Base-by-base conservation (phyloP, 2,113 vertebrate species). In the Peromyscus maniculatus region DNA sequence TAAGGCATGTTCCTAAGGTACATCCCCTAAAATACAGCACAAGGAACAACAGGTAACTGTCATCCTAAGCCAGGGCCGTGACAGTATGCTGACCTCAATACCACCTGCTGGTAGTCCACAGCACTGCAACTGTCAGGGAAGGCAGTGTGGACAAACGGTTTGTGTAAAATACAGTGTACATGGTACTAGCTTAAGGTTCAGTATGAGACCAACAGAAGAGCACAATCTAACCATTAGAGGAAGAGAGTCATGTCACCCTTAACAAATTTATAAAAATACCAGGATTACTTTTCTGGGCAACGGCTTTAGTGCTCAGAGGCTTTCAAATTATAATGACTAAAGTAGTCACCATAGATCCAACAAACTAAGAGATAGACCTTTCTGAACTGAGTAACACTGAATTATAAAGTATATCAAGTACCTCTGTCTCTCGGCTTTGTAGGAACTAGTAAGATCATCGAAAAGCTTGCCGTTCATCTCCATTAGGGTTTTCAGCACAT, bases 401-500 rank as follows among this genome's bases (percentile, higher is more conserved):
- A 84, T 26, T 67, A 66, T 64, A 78, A 22, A 87, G 78, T 67
- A 57, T 59, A 15, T 86, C 84, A 96, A 79, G 97, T 98, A 99
- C 99, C 99, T 99, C 96, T 99, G 99, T 94, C 99, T 98, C 97
- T 99, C 99, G 71, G 99, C 99, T 99, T 99, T 99, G 94, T 99
- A 99, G 0, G 99, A 99, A 94, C 99, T 98, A 0, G 99, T 99
- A 80, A 99, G 99, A 97, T 99, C 99, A 72, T 99, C 99, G 0
- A 99, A 99, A 75, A 99, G 99, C 66, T 99, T 99, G 98, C 99
- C 99, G 28, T 99, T 99, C 99, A 99, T 99, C 97, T 99, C 99
- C 99, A 99, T 99, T 97, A 99, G 97, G 0, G 99, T 99, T 98
- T 99, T 99, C 98, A 99, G 98, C 96, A 99, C 99, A 0, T 99